phyloP scores from a whole-genome alignment of 2,888 invertebrate genomes.

The Mythimna vitellina region DNA sequence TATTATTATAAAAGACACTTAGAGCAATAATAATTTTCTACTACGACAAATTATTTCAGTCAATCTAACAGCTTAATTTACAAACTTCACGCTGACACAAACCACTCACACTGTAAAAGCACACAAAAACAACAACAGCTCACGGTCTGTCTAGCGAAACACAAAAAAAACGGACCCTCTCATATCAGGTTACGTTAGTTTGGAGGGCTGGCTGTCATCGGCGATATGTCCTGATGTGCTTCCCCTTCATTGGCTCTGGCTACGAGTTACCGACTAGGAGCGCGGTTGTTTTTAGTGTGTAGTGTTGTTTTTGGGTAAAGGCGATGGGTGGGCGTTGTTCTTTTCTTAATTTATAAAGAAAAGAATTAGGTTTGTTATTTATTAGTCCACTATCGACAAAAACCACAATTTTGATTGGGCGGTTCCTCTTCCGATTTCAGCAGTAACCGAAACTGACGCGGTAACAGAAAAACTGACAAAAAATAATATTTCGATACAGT shows the following conservation, averaged over 20 bases:
- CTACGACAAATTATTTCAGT: neutral
- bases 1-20: too few relatives aligned
- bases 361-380: too few relatives aligned
- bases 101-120: slow-evolving; percentile 1
- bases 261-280: slow-evolving; percentile 1
- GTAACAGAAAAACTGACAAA: too few relatives aligned
- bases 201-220: slow-evolving; percentile 71
- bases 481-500: too few relatives aligned
- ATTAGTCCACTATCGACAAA: too few relatives aligned
- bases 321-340: slow-evolving; percentile 19
- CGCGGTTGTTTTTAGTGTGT: neutral
- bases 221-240: slow-evolving; percentile 64
- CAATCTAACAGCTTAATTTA: neutral
- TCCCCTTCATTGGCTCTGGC: slow-evolving; percentile 54
- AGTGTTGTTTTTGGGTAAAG: neutral
- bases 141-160: slow-evolving; percentile 38
- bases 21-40: neutral
- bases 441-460: too few relatives aligned
- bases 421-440: too few relatives aligned
- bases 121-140: slow-evolving; percentile 47
- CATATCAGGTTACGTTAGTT: slow-evolving; percentile 68
- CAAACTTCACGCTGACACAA: neutral
- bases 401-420: too few relatives aligned
- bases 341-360: too few relatives aligned
- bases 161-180: slow-evolving; percentile 40